phyloP scores from a whole-genome alignment of 2,797 vertebrate species.

The Hyperoplus immaculatus region DNA sequence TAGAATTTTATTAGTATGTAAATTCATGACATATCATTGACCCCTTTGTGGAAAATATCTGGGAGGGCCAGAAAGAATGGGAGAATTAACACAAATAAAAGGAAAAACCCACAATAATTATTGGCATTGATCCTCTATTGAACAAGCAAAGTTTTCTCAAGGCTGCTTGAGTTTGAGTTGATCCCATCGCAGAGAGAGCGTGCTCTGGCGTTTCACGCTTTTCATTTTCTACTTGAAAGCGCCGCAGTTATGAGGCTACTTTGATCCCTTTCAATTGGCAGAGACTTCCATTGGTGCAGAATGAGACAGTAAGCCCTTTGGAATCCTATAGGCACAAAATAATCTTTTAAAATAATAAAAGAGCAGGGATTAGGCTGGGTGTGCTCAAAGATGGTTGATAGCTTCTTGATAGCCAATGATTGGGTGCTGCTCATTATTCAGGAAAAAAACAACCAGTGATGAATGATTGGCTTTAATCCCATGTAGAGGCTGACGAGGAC shows the following conservation, averaged over 20 bases:
- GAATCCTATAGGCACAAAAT: conserved; percentile 45
- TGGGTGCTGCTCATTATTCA: neutral
- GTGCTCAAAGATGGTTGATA: conserved; percentile 20
- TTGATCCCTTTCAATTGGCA: conserved; percentile 62
- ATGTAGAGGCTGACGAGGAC: conserved; percentile 29
- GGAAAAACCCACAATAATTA: conserved; percentile 24
- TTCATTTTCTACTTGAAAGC: conserved; percentile 64
- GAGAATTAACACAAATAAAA: conserved; percentile 8
- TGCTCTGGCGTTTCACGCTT: conserved; percentile 52
- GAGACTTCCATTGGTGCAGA: conserved; percentile 50
- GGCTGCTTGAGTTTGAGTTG: conserved; percentile 44
- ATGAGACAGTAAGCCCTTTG: conserved; percentile 35
- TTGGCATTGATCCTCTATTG: conserved; percentile 50
- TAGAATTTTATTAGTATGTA: conserved; percentile 36
- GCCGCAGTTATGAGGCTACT: conserved; percentile 39
- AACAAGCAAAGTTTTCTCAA: conserved; percentile 54
- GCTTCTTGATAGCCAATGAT: conserved; percentile 19
- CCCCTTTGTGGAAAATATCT: conserved; percentile 39
- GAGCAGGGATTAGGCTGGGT: conserved; percentile 25
- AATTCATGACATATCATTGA: conserved; percentile 38
- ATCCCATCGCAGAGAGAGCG: conserved; percentile 27
- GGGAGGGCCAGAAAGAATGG: conserved; percentile 13
- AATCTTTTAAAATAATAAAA: conserved; percentile 49
- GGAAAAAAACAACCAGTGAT: conserved; percentile 34
- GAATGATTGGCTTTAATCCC: conserved; percentile 33